Evolutionary conservation across 2,113 vertebrate genomes (phyloP).

Genomic region (Atractosteus spatula): DNA sequence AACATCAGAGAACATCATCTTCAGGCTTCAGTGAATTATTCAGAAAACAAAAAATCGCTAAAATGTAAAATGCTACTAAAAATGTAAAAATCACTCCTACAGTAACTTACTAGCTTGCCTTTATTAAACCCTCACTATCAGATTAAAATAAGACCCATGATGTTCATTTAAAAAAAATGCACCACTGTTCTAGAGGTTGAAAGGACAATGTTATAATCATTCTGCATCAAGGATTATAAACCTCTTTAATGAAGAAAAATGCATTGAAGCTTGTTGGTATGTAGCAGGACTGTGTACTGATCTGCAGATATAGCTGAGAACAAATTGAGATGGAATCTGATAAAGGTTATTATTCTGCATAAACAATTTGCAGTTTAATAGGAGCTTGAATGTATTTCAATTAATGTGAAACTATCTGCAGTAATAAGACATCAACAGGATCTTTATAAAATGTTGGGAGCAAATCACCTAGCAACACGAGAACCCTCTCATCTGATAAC

Average conservation of each 20-base stretch:
- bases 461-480: neutral
- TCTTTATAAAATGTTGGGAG: neutral
- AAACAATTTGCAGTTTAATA: no score
- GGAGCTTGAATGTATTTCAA: no score
- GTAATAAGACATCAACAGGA: neutral
- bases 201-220: conserved; percentile 36
- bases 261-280: conserved; percentile 8
- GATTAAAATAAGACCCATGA: neutral
- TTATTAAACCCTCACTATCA: no score
- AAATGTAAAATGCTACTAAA: no score
- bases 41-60: no score
- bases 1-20: no score
- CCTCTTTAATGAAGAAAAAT: conserved; percentile 29
- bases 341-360: neutral
- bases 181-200: conserved; percentile 19
- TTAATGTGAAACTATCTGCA: neutral
- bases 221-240: conserved; percentile 29
- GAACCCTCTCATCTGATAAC: neutral
- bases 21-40: no score
- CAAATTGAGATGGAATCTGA: neutral
- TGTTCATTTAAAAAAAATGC: conserved; percentile 12
- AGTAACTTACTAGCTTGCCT: no score
- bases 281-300: neutral
- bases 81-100: no score
- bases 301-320: neutral